A percentile compares a stretch with the other conserved stretches of the same genome.
Conservation (phyloP, 2,797 vertebrate species). For the Eidolon dupreanum region DNA sequence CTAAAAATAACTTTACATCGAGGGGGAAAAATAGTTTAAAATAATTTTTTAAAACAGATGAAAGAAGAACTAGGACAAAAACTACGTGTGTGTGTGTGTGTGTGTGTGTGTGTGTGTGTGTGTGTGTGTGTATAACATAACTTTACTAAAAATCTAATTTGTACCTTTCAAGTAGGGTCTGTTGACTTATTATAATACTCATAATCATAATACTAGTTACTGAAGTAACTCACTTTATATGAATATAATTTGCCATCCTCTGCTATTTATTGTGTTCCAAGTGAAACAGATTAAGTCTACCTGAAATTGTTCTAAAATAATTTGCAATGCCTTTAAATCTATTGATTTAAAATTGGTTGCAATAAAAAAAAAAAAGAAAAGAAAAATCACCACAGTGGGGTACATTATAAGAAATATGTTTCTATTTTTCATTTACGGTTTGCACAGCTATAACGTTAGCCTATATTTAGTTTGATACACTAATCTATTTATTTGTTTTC, state of each 20-base stretch:
- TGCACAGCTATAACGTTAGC: background rate
- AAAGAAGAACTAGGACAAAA: background rate
- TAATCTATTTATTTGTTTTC: background rate
- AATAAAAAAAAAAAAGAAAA: background rate
- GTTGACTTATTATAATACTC: background rate
- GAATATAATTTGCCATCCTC: background rate
- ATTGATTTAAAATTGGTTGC: background rate
- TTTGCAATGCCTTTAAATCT: background rate
- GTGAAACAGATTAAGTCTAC: background rate
- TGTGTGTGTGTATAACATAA: no score
- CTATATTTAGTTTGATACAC: background rate
- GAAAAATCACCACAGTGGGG: background rate
- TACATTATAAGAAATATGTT: background rate
- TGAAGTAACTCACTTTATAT: background rate
- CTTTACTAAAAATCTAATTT: background rate
- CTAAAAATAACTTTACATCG: background rate
- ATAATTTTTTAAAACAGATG: background rate
- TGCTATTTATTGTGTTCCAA: background rate
- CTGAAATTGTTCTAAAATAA: background rate
- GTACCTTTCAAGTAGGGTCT: background rate
- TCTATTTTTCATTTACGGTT: background rate
- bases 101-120: no score
- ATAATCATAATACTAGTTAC: background rate
- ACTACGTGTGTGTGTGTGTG: no score
- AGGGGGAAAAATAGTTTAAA: background rate